These are phyloP conservation scores for Apus apus DNA, from an alignment of 2,113 vertebrate species.

Conservation along the genomic window DNA sequence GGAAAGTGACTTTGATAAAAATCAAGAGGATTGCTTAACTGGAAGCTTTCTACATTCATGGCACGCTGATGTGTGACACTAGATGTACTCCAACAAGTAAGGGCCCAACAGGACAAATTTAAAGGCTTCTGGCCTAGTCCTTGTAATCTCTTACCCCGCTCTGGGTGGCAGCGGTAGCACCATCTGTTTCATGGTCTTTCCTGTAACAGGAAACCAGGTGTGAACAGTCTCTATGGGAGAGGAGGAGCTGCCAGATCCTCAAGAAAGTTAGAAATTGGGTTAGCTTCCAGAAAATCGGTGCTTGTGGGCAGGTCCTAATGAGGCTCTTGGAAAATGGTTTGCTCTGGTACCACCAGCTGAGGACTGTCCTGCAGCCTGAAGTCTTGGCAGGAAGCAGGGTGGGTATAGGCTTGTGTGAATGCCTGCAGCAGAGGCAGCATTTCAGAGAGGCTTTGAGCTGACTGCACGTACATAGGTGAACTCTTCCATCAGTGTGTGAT, in stretches of 20 bases:
- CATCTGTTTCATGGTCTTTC: not conserved
- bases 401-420: not conserved
- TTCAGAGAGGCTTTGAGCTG: not conserved
- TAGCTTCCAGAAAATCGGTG: not conserved
- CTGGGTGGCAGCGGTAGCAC: not conserved
- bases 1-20: not conserved
- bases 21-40: not conserved
- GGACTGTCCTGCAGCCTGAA: not conserved
- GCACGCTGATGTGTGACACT: not conserved
- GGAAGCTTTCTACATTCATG: not conserved
- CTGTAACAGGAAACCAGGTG: not conserved
- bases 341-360: not conserved
- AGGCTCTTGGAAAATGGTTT: not conserved
- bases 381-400: not conserved
- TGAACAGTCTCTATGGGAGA: not conserved
- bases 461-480: not conserved
- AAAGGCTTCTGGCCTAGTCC: not conserved
- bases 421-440: not conserved
- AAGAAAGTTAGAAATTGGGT: not conserved
- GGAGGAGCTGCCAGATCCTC: not conserved
- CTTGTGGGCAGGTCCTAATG: not conserved
- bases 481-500: not conserved
- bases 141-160: not conserved
- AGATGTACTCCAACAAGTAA: not conserved
- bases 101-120: not conserved